Evolutionary conservation across 2,113 vertebrate genomes (phyloP).

Genomic region (Hyperoodon ampullatus): DNA sequence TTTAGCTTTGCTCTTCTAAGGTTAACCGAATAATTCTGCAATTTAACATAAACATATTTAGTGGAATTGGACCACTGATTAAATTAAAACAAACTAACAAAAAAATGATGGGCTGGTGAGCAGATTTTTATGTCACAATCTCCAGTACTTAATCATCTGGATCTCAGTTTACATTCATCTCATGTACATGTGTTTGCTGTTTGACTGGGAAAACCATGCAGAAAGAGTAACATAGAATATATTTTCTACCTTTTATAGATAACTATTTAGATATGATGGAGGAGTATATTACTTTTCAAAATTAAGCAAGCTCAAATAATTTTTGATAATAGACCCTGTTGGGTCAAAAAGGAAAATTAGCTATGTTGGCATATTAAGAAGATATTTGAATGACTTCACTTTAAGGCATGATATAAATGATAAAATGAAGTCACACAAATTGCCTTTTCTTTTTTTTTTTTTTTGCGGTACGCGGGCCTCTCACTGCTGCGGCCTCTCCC

Average conservation of each 20-base stretch:
- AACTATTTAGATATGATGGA: background rate
- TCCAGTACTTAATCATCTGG: constrained; percentile 4
- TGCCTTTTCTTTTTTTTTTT: no score
- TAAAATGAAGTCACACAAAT: background rate
- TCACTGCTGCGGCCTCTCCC: no score
- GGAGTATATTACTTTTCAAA: background rate
- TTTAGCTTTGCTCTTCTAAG: constrained; percentile 17
- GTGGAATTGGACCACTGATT: background rate
- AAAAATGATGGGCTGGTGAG: background rate
- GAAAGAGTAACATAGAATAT: background rate
- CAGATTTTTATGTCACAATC: background rate
- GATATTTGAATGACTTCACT: background rate
- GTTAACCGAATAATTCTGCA: background rate
- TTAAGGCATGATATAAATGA: background rate
- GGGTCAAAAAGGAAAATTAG: background rate
- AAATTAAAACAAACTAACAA: background rate
- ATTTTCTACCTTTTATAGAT: background rate
- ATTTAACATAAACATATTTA: background rate
- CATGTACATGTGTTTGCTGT: background rate
- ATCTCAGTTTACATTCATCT: constrained; percentile 30
- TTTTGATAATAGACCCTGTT: background rate
- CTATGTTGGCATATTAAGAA: background rate
- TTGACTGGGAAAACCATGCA: background rate
- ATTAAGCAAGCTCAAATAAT: background rate
- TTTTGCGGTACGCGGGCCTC: no score